Base-by-base conservation (phyloP, 2,888 invertebrate genomes). In the Cremastinae sp. region DNA sequence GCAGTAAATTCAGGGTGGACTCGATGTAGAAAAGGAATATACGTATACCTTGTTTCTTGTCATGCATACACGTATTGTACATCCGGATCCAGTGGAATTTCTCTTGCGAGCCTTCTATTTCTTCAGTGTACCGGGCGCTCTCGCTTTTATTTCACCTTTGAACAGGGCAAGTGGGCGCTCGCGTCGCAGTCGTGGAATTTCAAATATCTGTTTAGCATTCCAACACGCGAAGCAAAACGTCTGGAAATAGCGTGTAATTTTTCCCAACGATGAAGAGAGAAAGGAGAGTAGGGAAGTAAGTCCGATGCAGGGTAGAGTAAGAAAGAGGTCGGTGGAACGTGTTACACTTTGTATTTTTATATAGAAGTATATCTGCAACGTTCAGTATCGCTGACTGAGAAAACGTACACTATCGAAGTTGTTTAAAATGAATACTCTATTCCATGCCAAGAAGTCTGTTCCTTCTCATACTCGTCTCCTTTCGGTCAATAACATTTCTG, bases 161-260 rank as follows among this genome's bases (percentile, higher is more conserved):
- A 53, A 65, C 58, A 65, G 53, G 28, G 28, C 5, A 28, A 28
- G 28, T 5, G 28, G 28, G 28, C 5, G 28, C 28, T 28, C 58
- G 68, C 53, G 18, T 58, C 45, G 49, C 81, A 80, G 79, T 78
- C 78, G 79, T 78, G 83, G 86, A 86, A 87, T 87, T 85, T 83
- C 84, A 86, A 85, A 83, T 84, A 83, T 83, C 87, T 83, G 80
- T 79, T 87, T 86, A 84, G 85, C 85, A 82, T 84, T 81, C 81
- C 80, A 62, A 72, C 76, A 69, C 39, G 64, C 62, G 43, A 39
- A 59, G 72, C 47, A 59, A 69, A 59, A 69, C 64, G 64, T 58
- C 28, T 53, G 76, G 69, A 76, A 64, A 73, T 72, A 64, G 56
- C 62, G 45, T 72, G 62, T 51, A 49, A 58, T 75, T 75, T 75